phyloP scores from a whole-genome alignment of 1,140 invertebrate genomes.

The Manduca sexta region DNA sequence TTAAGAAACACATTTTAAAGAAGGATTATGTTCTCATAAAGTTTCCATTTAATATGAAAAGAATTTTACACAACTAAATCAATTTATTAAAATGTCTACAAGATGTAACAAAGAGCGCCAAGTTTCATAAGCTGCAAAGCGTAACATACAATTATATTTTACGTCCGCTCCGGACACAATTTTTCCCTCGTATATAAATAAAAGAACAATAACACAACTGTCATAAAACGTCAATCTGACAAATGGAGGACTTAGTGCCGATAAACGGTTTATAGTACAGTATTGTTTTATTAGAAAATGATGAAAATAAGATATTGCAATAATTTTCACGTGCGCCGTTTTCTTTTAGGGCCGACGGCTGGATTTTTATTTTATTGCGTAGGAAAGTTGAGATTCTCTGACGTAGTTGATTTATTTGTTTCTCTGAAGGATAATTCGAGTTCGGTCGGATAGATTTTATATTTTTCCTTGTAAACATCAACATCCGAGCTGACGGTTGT shows the following conservation, averaged over 20 bases:
- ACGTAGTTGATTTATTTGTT: neutral
- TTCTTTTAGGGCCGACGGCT: slow-evolving; percentile 2
- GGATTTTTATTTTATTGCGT: neutral
- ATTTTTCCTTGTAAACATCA: no score
- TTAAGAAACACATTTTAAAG: no score
- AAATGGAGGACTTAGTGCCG: slow-evolving; percentile 13
- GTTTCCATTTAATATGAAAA: no score
- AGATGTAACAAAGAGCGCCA: no score
- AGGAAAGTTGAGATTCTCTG: neutral
- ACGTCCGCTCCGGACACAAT: slow-evolving; percentile 2
- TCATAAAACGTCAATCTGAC: slow-evolving; percentile 9
- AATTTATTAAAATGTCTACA: no score
- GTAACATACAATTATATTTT: neutral
- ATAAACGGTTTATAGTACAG: slow-evolving; percentile 11
- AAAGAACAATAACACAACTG: slow-evolving; percentile 1
- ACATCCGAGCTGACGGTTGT: no score
- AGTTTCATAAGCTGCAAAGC: no score
- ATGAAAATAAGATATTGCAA: slow-evolving; percentile 5
- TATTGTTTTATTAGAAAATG: slow-evolving; percentile 9
- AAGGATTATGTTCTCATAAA: no score
- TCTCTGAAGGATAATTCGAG: neutral
- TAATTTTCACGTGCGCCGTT: slow-evolving; percentile 10
- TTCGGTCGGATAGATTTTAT: no score
- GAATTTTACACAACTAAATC: no score
- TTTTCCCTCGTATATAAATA: slow-evolving; percentile 6